Percentiles rank a stretch among this genome's conserved stretches.
These are phyloP conservation scores for Mobula birostris DNA, from an alignment of 2,113 vertebrate genomes.

Conservation along the genomic window DNA sequence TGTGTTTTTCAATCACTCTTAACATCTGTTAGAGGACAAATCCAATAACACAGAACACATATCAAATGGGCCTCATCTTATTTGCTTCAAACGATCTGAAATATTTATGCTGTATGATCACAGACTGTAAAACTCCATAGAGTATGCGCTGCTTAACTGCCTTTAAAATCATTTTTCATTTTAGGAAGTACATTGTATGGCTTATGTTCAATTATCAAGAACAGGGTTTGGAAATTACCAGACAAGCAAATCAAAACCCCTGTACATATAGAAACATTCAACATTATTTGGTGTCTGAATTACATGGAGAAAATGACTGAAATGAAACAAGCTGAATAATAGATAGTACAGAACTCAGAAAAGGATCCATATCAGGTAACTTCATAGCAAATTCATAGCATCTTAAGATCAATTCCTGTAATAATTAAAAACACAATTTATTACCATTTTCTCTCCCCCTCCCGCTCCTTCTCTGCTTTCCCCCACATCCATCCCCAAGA, in stretches of 20 bases:
- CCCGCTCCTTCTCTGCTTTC: too few relatives aligned
- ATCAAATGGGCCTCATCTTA: slow-evolving; percentile 22
- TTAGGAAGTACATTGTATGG: slow-evolving; percentile 49
- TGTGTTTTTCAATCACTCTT: slow-evolving; percentile 27
- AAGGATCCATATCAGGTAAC: not conserved
- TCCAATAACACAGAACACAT: slow-evolving; percentile 25
- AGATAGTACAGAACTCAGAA: not conserved
- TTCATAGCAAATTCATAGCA: not conserved
- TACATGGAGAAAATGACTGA: slow-evolving; percentile 2
- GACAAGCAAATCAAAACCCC: slow-evolving; percentile 28
- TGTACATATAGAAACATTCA: not conserved
- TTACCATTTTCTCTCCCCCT: too few relatives aligned
- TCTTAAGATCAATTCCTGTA: not conserved
- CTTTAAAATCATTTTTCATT: slow-evolving; percentile 51
- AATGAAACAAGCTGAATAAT: not conserved
- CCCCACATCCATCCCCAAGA: too few relatives aligned
- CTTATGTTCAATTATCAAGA: slow-evolving; percentile 64
- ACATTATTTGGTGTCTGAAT: not conserved
- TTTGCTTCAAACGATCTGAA: slow-evolving; percentile 37
- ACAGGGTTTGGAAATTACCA: slow-evolving; percentile 45
- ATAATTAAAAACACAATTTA: not conserved
- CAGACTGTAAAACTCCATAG: slow-evolving; percentile 21
- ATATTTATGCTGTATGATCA: slow-evolving; percentile 35
- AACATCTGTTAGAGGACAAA: not conserved
- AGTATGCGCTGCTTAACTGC: slow-evolving; percentile 40